A percentile compares a stretch with the other conserved stretches of the same genome.
Conservation (phyloP, 2,888 invertebrate species). For the Gymnosoma rotundatum region DNA sequence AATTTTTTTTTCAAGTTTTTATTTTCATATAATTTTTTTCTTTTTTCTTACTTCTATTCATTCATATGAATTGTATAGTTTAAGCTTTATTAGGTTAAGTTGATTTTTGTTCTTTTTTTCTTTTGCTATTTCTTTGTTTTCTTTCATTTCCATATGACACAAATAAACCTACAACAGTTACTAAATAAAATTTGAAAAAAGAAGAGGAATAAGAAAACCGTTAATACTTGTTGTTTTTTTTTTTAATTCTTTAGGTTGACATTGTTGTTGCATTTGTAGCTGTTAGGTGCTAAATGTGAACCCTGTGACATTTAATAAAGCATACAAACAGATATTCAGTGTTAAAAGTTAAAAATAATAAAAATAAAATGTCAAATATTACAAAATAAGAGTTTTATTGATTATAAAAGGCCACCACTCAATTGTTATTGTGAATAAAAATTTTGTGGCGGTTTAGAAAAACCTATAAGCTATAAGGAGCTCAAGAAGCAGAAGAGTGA, state of each 20-base stretch:
- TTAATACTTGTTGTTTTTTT: background rate
- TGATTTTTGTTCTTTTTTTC: constrained; percentile 20
- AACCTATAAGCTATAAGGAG: too few species aligned
- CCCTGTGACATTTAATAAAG: constrained; percentile 62
- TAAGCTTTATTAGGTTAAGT: constrained; percentile 58
- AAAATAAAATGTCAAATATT: constrained; percentile 60
- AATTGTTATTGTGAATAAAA: background rate
- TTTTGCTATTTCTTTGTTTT: background rate
- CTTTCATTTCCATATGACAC: constrained; percentile 39
- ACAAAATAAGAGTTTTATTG: constrained; percentile 42
- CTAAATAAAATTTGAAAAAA: constrained; percentile 4
- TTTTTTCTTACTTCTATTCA: constrained; percentile 31
- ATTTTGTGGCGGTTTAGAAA: too few species aligned
- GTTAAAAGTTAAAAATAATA: constrained; percentile 34
- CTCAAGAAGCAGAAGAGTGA: too few species aligned
- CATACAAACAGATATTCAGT: constrained; percentile 21
- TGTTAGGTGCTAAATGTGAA: constrained; percentile 60
- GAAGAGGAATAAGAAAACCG: background rate
- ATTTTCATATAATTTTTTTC: background rate
- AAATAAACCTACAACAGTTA: constrained; percentile 56
- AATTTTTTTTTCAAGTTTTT: constrained; percentile 12
- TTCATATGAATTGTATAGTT: constrained; percentile 23
- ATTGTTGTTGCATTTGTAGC: constrained; percentile 14
- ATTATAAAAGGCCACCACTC: constrained; percentile 40
- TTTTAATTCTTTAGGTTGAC: background rate